phyloP scores from a whole-genome alignment of 2,888 invertebrate genomes.

The Parascotia fuliginaria region DNA sequence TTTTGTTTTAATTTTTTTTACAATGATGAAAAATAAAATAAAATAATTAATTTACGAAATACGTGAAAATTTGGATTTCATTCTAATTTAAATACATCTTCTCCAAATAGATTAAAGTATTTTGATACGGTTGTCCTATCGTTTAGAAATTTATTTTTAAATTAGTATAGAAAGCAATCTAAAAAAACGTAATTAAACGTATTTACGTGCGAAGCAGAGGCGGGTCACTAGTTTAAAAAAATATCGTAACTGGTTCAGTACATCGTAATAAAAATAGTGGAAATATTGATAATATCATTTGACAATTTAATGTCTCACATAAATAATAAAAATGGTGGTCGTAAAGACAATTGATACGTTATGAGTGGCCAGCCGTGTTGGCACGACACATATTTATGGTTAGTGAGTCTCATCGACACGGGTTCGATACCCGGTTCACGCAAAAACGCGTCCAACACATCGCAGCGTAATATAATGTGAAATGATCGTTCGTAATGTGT shows the following conservation, averaged over 20 bases:
- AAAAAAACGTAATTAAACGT: too few relatives aligned
- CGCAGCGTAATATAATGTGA: conserved; percentile 72
- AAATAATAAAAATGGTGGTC: conserved; percentile 75
- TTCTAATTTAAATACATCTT: too few relatives aligned
- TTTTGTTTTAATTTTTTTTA: too few relatives aligned
- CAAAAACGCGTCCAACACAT: conserved; percentile 60
- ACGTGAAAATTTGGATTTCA: too few relatives aligned
- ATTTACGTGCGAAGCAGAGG: too few relatives aligned
- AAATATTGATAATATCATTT: conserved; percentile 53
- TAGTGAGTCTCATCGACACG: conserved; percentile 67
- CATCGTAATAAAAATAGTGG: conserved; percentile 3
- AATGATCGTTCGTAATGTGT: conserved; percentile 79
- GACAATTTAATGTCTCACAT: conserved; percentile 63
- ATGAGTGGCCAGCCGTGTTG: conserved; percentile 62
- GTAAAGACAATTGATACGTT: conserved; percentile 82
- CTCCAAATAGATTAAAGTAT: too few relatives aligned
- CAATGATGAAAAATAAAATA: too few relatives aligned
- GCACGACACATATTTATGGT: conserved; percentile 69
- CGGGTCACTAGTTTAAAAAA: too few relatives aligned
- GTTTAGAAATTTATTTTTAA: too few relatives aligned
- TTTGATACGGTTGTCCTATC: too few relatives aligned
- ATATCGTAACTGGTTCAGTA: neutral
- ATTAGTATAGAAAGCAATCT: too few relatives aligned
- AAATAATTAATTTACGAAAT: too few relatives aligned
- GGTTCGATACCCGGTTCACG: conserved; percentile 64